Evolutionary conservation across 2,113 vertebrate genomes (phyloP).

Genomic region (Cyanoramphus novaezelandiae): DNA sequence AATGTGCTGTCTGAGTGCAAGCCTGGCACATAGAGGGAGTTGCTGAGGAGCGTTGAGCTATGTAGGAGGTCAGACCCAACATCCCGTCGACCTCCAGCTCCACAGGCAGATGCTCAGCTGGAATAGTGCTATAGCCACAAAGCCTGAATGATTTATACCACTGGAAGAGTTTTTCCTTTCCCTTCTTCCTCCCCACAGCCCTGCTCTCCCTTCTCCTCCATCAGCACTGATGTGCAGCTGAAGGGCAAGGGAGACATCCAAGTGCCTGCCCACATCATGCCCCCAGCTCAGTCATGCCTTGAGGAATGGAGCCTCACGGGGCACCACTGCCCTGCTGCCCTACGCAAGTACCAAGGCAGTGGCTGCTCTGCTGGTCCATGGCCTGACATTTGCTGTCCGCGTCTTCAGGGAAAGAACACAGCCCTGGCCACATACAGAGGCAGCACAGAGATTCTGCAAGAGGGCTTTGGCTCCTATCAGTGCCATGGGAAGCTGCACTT

Average conservation of each 20-base stretch:
- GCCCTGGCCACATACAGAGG: neutral
- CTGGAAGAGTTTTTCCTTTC: neutral
- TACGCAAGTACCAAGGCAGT: accelerated
- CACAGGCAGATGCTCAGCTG: constrained; percentile 12
- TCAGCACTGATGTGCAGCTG: accelerated
- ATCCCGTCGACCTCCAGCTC: neutral
- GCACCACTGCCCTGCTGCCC: neutral
- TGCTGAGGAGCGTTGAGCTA: neutral
- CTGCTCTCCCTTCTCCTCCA: neutral
- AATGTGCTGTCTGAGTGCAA: neutral
- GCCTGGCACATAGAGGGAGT: neutral
- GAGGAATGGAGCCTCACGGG: neutral
- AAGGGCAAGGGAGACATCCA: neutral
- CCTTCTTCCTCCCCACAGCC: accelerated
- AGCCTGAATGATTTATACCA: neutral
- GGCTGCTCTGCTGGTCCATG: neutral
- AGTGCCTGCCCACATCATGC: accelerated
- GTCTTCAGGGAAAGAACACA: neutral
- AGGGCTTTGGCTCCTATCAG: neutral
- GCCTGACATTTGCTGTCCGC: neutral
- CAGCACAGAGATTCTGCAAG: neutral
- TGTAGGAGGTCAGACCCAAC: constrained; percentile 21
- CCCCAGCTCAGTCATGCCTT: neutral
- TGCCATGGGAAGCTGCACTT: neutral
- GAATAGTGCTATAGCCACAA: neutral